Conservation (phyloP, 2,113 vertebrate genomes). For the Epinephelus lanceolatus region DNA sequence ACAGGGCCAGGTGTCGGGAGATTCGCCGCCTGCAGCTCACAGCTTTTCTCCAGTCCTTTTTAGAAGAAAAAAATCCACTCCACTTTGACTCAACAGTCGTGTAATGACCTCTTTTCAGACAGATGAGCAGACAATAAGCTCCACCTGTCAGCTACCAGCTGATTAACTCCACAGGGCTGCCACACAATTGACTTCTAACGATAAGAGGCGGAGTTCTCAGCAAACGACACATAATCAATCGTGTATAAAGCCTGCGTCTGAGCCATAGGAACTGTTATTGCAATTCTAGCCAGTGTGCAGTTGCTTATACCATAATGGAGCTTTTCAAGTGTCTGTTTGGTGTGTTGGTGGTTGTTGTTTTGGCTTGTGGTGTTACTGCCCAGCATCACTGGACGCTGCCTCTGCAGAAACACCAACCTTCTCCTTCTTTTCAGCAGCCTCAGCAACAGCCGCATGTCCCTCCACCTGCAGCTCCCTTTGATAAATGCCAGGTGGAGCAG, state of each 20-base stretch:
- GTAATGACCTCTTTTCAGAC: slow-evolving; percentile 56
- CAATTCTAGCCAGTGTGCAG: slow-evolving; percentile 23
- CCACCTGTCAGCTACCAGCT: slow-evolving; percentile 68
- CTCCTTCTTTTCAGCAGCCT: neutral
- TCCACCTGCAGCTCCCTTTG: slow-evolving; percentile 19
- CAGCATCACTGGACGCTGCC: slow-evolving; percentile 27
- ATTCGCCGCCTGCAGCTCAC: slow-evolving; percentile 17
- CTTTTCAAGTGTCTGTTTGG: slow-evolving; percentile 41
- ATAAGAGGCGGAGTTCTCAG: slow-evolving; percentile 54
- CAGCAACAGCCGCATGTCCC: slow-evolving; percentile 14
- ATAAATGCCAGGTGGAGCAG: slow-evolving; percentile 72
- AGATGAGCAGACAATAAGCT: slow-evolving; percentile 66
- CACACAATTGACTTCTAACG: slow-evolving; percentile 64
- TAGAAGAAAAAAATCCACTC: slow-evolving; percentile 3
- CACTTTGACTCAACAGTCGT: slow-evolving; percentile 34
- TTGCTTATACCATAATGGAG: slow-evolving; percentile 57
- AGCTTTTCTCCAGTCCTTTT: slow-evolving; percentile 8
- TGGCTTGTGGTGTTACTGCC: slow-evolving; percentile 35
- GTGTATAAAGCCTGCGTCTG: slow-evolving; percentile 53
- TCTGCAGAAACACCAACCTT: slow-evolving; percentile 21
- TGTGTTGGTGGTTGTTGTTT: slow-evolving; percentile 32
- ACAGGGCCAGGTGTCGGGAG: slow-evolving; percentile 25
- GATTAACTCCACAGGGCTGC: slow-evolving; percentile 75
- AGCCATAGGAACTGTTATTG: neutral
- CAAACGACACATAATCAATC: slow-evolving; percentile 28